phyloP scores from a whole-genome alignment of 2,113 vertebrate species.

The Gallinago jamesoni region DNA sequence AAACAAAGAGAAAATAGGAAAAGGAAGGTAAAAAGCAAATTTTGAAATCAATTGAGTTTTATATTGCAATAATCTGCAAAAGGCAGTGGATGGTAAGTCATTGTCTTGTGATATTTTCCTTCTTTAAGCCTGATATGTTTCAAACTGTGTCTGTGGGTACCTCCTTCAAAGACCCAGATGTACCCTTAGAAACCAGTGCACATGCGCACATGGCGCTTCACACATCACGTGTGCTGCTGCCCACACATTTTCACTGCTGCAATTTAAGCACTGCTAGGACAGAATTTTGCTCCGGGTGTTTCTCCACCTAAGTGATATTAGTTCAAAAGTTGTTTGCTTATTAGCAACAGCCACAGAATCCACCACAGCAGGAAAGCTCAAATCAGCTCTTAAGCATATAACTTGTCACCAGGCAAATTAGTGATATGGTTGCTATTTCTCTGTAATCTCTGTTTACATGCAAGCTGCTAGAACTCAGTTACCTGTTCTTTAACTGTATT shows the following conservation, averaged over 20 bases:
- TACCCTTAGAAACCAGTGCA: not conserved
- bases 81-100: not conserved
- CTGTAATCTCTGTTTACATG: not conserved
- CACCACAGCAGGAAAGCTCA: accelerated
- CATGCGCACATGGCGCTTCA: not conserved
- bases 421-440: not conserved
- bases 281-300: not conserved
- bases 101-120: not conserved
- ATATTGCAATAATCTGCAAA: not conserved
- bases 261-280: not conserved
- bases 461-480: not conserved
- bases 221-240: not conserved
- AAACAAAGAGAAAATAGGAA: not conserved
- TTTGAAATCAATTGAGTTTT: not conserved
- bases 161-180: not conserved
- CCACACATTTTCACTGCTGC: not conserved
- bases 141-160: not conserved
- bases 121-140: not conserved
- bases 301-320: not conserved
- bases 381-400: not conserved
- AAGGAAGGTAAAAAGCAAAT: not conserved
- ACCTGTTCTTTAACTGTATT: not conserved
- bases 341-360: not conserved
- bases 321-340: not conserved
- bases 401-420: not conserved